phyloP scores from a whole-genome alignment of 2,113 vertebrate genomes.

The Zapus hudsonius region DNA sequence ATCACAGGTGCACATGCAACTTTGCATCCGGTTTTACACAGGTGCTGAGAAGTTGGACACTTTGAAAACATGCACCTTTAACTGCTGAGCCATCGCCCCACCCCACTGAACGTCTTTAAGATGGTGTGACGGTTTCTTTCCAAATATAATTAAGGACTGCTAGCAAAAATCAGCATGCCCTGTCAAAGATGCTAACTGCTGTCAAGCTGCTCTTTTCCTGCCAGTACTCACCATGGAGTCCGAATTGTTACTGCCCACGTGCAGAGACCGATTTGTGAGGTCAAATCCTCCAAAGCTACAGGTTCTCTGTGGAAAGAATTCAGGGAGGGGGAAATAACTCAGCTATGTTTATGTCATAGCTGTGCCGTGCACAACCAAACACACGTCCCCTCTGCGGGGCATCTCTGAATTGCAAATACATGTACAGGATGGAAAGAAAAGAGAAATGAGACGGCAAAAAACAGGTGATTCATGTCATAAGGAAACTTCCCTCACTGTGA shows the following conservation, averaged over 20 bases:
- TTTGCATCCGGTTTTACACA: no score
- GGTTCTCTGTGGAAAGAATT: constrained; percentile 90
- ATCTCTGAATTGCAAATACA: constrained; percentile 72
- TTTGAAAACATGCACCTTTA: no score
- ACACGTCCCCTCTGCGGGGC: constrained; percentile 44
- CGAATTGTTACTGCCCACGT: constrained; percentile 89
- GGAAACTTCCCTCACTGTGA: constrained; percentile 52
- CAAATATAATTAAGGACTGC: neutral
- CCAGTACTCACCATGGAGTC: constrained; percentile 90
- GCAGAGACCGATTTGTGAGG: constrained; percentile 95
- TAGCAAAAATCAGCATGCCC: neutral
- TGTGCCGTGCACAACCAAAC: neutral
- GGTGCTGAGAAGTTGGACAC: no score
- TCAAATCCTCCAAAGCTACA: constrained; percentile 99
- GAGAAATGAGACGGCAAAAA: constrained; percentile 71
- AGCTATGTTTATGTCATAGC: neutral
- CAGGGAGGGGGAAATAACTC: neutral
- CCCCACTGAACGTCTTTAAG: neutral
- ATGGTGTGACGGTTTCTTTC: neutral
- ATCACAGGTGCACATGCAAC: no score
- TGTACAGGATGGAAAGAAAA: constrained; percentile 78
- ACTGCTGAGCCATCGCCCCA: no score
- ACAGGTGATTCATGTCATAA: constrained; percentile 73
- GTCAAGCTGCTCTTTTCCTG: neutral
- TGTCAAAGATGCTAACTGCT: neutral